Evolutionary conservation across 2,888 invertebrate species (phyloP), one percentile per base, ranked within the genome.

Genomic region (Sclerodermus sp.): DNA sequence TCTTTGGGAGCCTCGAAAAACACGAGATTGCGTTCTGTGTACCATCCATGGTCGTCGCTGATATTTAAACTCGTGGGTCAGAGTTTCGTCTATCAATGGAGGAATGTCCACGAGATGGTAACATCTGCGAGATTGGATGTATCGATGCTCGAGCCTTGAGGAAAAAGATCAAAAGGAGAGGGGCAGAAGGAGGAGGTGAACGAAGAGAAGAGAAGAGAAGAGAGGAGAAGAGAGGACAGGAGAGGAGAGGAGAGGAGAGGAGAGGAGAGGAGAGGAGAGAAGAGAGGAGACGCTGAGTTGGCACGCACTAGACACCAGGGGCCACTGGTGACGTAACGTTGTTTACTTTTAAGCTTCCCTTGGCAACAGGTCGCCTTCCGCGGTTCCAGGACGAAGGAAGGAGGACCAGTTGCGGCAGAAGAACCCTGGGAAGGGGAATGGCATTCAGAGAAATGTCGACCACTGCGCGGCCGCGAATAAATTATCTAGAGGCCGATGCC

Each of bases 271-370:
- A 8, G 23, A 23, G 23, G 8, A 8, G 3, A 8, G 23, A 23
- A 23, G 3, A 8, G 23, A 8, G 4, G 23, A 23, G 8, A 23
- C 23, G 23, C 4, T 23, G 23, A 23, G 23, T 23, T 23, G 23
- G 23, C 23, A 8, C 30, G 42, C 17, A 46, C 14, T 15, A 16
- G 17, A 10, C 16, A 39, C 38, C 13, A 38, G 38, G 42, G 23
- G 23, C 4, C 4, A 23, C 23, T 23, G 12, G 58, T 74, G 74
- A 73, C 70, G 74, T 58, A 73, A 74, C 62, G 63, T 73, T 74
- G 74, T 74, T 74, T 74, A 74, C 74, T 68, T 70, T 70, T 53
- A 63, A 55, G 53, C 68, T 70, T 70, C 73, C 71, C 67, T 73
- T 72, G 67, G 74, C 74, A 74, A 74, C 74, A 73, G 71, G 68